Evolutionary conservation across 2,888 invertebrate genomes (phyloP).

Genomic region (Dicyrtoma fusca): DNA sequence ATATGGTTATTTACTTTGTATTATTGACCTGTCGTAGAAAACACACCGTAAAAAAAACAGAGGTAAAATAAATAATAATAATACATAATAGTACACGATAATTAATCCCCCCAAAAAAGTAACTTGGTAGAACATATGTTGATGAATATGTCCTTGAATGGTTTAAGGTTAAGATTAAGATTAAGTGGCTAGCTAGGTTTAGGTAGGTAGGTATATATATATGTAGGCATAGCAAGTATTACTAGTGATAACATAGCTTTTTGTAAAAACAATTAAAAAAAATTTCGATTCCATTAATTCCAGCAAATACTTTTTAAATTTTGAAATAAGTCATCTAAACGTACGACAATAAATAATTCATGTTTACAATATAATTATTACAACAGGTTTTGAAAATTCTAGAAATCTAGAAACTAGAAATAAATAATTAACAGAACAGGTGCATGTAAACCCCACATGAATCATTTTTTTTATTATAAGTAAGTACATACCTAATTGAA

Average conservation of each 20-base stretch:
- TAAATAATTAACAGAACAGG: slow-evolving; percentile 13
- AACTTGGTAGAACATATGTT: slow-evolving; percentile 2
- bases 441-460: slow-evolving; percentile 17
- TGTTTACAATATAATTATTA: neutral
- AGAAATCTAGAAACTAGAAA: too few species aligned
- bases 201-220: slow-evolving; percentile 15
- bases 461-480: neutral
- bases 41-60: too few species aligned
- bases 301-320: too few species aligned
- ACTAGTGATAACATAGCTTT: neutral
- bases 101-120: slow-evolving; percentile 22
- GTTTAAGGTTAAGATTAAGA: slow-evolving; percentile 6
- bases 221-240: too few species aligned
- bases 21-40: too few species aligned
- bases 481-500: too few species aligned
- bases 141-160: neutral
- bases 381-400: slow-evolving; percentile 10
- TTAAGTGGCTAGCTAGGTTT: neutral
- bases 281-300: too few species aligned
- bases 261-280: too few species aligned
- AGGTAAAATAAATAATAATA: too few species aligned
- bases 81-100: neutral
- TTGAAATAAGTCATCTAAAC: neutral
- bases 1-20: too few species aligned
- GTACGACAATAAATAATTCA: neutral